Evolutionary conservation across 2,797 vertebrate genomes (phyloP), one percentile per base, ranked within the genome.

Genomic region (Chanos chanos): DNA sequence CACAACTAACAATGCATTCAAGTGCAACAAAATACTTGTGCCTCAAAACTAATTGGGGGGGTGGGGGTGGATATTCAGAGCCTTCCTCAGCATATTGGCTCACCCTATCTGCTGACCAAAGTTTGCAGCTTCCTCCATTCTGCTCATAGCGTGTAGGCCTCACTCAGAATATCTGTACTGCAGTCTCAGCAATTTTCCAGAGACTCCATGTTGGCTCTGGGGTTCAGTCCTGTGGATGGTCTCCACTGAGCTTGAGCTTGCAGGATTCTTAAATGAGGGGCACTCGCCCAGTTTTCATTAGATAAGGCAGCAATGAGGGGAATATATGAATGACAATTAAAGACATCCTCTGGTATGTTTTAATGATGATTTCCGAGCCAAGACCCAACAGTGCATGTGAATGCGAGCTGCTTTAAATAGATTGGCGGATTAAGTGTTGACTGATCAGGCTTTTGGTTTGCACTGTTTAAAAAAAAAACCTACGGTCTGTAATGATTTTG

Each of bases 261-360:
- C 64, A 28, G 24, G 19, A 16, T 48, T 36, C 58, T 62, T 56
- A 49, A 45, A 49, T n/a, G 43, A 55, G 49, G 33, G 28, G 27
- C 44, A 48, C 68, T 71, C 53, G 52, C 52, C 58, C 52, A 30
- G 43, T 52, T 56, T 71, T 68, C 36, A 58, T 71, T 68, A 64
- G 43, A 31, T 10, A 47, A 36, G 50, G 33, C 59, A 47, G 16
- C 27, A 36, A 55, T 50, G 60, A 41, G 58, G 31, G 36, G 52
- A 53, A 59, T 54, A 44, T 44, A 51, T 59, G 52, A 74, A 65
- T 45, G 72, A 47, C 61, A 55, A 57, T 53, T 54, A 71, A 10
- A 61, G 51, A 44, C 56, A 44, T 58, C 68, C 68, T 53, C 34
- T 56, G 59, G 25, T 39, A 37, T 68, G 34, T 64, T 71, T 70